Conservation (phyloP, 37 sponge, comb jelly and placozoan species). For the Aplysina aerophoba region DNA sequence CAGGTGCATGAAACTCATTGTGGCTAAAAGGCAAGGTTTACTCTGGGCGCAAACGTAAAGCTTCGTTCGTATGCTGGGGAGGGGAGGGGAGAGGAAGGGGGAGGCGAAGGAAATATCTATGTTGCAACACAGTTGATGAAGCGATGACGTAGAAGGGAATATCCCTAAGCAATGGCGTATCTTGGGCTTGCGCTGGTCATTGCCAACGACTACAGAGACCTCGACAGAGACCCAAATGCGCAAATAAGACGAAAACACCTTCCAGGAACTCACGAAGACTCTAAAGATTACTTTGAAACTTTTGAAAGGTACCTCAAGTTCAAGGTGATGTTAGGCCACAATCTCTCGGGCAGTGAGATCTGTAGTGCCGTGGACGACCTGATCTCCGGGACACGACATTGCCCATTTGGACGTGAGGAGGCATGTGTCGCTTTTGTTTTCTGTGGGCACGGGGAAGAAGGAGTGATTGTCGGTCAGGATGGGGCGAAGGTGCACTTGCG, state of each 20-base stretch:
- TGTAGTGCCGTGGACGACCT: not conserved
- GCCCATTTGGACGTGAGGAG: not conserved
- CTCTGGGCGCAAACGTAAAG: too few species aligned
- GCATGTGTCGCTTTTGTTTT: constrained; percentile 37
- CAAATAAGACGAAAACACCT: not conserved
- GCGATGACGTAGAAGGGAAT: too few species aligned
- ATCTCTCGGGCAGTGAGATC: not conserved
- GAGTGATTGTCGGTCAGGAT: constrained; percentile 26
- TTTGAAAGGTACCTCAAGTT: not conserved
- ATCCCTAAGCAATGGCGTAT: not conserved
- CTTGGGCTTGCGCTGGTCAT: not conserved
- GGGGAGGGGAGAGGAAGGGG: too few species aligned
- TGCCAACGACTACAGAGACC: constrained; percentile 9
- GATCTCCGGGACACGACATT: not conserved
- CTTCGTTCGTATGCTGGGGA: too few species aligned
- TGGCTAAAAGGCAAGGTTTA: too few species aligned
- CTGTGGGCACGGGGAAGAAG: constrained; percentile 43
- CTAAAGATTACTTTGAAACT: not conserved
- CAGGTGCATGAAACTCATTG: too few species aligned
- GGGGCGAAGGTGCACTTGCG: constrained; percentile 8
- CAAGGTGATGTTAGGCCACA: not conserved
- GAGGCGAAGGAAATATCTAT: too few species aligned
- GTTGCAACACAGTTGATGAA: too few species aligned
- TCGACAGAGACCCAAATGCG: not conserved
- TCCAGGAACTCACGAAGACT: not conserved